Base-by-base conservation (phyloP, 2,797 vertebrate species). In the Xenopus petersii region DNA sequence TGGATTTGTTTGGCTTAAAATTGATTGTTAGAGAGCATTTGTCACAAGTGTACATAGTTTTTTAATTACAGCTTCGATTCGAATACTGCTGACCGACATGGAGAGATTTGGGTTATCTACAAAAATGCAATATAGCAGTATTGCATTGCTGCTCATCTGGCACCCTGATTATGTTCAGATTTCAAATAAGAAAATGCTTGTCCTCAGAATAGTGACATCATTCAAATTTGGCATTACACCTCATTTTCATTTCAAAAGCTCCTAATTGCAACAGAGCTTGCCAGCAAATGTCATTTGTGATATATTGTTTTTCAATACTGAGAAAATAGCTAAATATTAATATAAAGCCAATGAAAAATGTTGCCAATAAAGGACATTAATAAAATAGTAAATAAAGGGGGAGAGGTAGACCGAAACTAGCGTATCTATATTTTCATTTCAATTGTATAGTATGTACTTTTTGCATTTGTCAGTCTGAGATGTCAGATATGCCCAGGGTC, bases 1-100 rank as follows among this genome's bases (percentile, higher is more conserved):
- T 0, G 9, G 82, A 85, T 82, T 83, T 80, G 67, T 83, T 77
- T 84, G 76, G 84, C 78, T 86, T 77, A 26, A 67, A 73, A 64
- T 59, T 0, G 0, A 83, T 81, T 77, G 75, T 82, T 59, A 81
- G 82, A 67, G 78, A 79, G 60, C 82, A 71, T 86, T 88, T 84
- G 81, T 74, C 60, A 78, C 76, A 64, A 74, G 61, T 69, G 76
- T 70, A 78, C 66, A 73, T 70, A 54, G 65, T 73, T 70, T 78
- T 59, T 26, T 64, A 73, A 74, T 69, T n/a, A 12, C 54, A 48
- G 70, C 54, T 51, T 70, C 64, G 51, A 69, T 64, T 70, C 60
- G 46, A 64, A 26, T 12, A 59, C 62, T 70, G 46, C 71, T 70
- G 76, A 70, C 71, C 51, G 69, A 70, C 76, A 70, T 54, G 61